These are phyloP conservation scores for Molanna angustata DNA, from an alignment of 2,888 invertebrate genomes.

Conservation along the genomic window DNA sequence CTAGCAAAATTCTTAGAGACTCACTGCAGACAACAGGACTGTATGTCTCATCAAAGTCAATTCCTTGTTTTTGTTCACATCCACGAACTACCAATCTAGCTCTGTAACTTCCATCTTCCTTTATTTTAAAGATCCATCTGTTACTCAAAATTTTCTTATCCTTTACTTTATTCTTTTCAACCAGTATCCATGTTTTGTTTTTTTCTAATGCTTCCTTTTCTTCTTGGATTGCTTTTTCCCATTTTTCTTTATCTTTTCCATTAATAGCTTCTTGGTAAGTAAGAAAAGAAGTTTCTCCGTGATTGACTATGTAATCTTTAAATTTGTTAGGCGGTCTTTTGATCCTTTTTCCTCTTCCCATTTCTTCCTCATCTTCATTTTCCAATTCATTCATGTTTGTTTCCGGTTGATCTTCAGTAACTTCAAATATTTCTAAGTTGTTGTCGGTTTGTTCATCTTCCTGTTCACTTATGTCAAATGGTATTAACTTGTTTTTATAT, in stretches of 20 bases:
- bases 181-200: constrained; percentile 1
- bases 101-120: constrained; percentile 2
- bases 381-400: background rate
- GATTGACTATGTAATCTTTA: no score
- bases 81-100: background rate
- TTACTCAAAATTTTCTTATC: constrained; percentile 1
- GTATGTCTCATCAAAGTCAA: constrained; percentile 1
- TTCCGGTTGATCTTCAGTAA: background rate
- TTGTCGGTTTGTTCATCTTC: background rate
- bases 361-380: background rate
- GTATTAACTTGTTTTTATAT: constrained; percentile 1
- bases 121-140: background rate
- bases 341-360: background rate
- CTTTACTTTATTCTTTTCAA: background rate
- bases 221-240: background rate
- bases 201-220: background rate
- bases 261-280: constrained; percentile 2
- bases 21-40: background rate
- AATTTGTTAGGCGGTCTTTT: background rate
- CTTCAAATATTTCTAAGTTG: background rate
- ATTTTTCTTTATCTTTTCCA: background rate
- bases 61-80: background rate
- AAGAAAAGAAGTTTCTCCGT: background rate
- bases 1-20: background rate
- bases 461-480: background rate